Evolutionary conservation across 2,113 vertebrate genomes (phyloP), one percentile per base, ranked within the genome.

Genomic region (Bubo bubo): DNA sequence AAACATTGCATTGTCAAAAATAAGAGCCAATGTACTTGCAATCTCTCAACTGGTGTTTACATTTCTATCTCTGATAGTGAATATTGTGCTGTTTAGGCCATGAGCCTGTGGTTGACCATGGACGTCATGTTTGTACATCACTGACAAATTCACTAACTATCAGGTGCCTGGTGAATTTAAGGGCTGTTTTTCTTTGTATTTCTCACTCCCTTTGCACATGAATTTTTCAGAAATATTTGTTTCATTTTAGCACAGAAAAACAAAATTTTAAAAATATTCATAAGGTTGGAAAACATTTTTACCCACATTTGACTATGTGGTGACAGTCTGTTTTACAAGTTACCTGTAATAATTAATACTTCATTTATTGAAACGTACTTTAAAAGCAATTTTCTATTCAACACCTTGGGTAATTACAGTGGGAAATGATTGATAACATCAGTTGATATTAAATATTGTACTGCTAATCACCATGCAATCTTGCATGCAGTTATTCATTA

Each of bases 401-500:
- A 95, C 82, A 92, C 90, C 67, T 86, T 92, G 56, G 83, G 76
- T 96, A 97, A 97, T 97, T 97, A 91, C 70, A 95, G 62, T 83
- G 49, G 66, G 86, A 95, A 97, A 96, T 93, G 82, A 96, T 96
- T 96, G 97, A 87, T 94, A 89, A 82, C 64, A 97, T 96, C 92
- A 96, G 64, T 90, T 93, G 60, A 45, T 95, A 97, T 96, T 92
- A 73, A 95, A 94, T 93, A 94, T 93, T 96, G 62, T 97, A 93
- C 86, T 96, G 66, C 55, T 97, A 97, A 89, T 92, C 95, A 95
- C 75, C 67, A 95, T 82, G 95, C 87, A 95, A 81, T 94, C 86
- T 95, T 91, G 86, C 75, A 72, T 89, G 79, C 70, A 92, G 92
- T 97, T 96, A 96, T 94, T 97, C 94, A 96, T 97, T 97, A 94